Base-by-base conservation (phyloP, 2,888 invertebrate genomes). In the Catocala fraxini region DNA sequence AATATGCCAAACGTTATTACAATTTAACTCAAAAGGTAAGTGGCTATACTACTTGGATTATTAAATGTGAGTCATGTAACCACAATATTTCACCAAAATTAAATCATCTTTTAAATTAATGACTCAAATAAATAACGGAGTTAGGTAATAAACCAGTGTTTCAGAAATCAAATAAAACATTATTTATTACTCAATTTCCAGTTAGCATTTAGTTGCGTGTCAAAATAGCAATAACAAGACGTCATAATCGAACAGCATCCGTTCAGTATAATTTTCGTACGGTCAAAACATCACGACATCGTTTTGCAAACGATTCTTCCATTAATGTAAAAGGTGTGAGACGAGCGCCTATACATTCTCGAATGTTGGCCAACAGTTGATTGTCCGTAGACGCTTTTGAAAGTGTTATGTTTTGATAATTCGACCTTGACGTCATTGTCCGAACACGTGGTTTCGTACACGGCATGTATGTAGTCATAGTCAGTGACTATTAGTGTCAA, bases 341-440 rank as follows among this genome's bases (percentile, higher is more conserved):
- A 10, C 42, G 43, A 54, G 54, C 43, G 45, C 45, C 13, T 43
- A 68, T 70, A 66, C 64, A 68, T 77, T 82, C 81, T 77, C 78
- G 73, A 79, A 70, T 68, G 70, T 89, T 88, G 82, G 82, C 85
- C 84, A 88, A 51, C 54, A 53, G 51, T 63, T 62, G 73, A 74
- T 75, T 74, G 73, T 71, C 68, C 65, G 68, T 5, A 39, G 47
- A 55, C 64, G 70, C 61, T 74, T 82, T 87, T 82, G 88, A 89
- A 90, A 90, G 89, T 86, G 79, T 81, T 84, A 81, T 80, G 79
- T 86, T 83, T 84, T 71, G 73, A 74, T 75, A 71, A 65, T 59
- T 54, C 68, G 76, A 75, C 76, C 81, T 81, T 80, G 79, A 57
- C 33, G 56, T 51, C 65, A 75, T 72, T 77, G 78, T 78, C 71